Base-by-base conservation (phyloP, 2,888 invertebrate species). In the Tachystola acroxantha region DNA sequence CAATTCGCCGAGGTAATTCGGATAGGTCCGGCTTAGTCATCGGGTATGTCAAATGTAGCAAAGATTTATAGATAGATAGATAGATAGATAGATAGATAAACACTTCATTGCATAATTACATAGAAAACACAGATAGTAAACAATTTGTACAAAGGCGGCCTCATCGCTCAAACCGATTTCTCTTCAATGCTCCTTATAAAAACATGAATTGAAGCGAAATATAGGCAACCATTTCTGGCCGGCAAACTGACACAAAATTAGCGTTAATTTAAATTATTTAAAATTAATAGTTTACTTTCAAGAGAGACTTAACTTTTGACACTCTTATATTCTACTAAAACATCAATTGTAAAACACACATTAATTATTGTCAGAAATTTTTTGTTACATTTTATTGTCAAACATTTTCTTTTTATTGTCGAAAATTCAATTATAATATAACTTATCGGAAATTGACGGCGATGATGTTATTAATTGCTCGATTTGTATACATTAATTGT, bases 361-460 rank as follows among this genome's bases (percentile, higher is more conserved):
- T 57, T 76, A n/a, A n/a, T n/a, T 75, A 77, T 76, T 74, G 74
- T 74, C 73, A 49, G 57, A 24, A 24, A 36, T 35, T 36, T 40
- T 42, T 24, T 38, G 33, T 35, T 42, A 32, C 11, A 37, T 37
- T 43, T 26, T 41, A 46, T 37, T 36, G 40, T 45, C 37, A 10
- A 13, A 35, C 32, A 63, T 58, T n/a, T n/a, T n/a, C n/a, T n/a
- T n/a, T n/a, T n/a, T n/a, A 16, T 16, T 16, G 16, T 16, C 16
- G 16, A 4, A 16, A 16, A 16, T 16, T 16, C 16, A n/a, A 16
- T 16, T 16, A 16, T 16, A 4, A 16, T n/a, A n/a, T 53, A 64
- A 57, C 52, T 60, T 59, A 69, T 53, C 47, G 48, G 60, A 55
- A 85, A 85, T 84, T 84, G 85, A 85, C 85, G 55, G 72, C 48